Conservation (phyloP, 2,113 vertebrate genomes). For the Bambusicola thoracicus region DNA sequence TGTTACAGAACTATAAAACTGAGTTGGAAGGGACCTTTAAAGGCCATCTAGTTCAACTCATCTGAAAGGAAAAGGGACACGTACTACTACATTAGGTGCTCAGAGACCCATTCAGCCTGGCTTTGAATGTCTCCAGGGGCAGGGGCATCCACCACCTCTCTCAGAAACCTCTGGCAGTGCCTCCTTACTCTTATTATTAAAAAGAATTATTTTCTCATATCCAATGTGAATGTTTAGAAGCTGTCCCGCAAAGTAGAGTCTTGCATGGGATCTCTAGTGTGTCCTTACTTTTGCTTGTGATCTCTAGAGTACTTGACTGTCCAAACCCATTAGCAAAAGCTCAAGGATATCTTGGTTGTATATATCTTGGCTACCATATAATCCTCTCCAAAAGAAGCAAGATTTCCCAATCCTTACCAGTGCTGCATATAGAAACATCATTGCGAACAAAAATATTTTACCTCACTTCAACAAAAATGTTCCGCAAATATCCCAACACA, state of each 20-base stretch:
- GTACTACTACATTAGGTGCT: background rate
- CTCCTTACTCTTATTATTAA: background rate
- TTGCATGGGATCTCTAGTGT: background rate
- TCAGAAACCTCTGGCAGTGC: background rate
- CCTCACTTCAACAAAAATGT: background rate
- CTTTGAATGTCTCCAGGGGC: background rate
- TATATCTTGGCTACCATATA: background rate
- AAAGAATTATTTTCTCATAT: background rate
- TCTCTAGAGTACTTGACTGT: background rate
- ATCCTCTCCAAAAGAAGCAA: background rate
- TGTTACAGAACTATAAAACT: background rate
- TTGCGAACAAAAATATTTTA: background rate
- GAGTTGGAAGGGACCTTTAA: background rate
- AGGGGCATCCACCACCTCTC: background rate
- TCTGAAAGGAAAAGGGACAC: background rate
- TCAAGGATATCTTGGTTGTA: background rate
- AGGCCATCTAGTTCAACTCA: background rate
- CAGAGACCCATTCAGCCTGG: background rate
- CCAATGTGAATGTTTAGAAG: background rate
- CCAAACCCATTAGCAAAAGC: background rate
- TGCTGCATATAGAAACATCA: background rate
- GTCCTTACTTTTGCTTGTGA: background rate
- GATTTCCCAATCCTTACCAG: background rate
- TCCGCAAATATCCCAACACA: background rate
- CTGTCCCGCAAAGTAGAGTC: background rate